Base-by-base conservation (phyloP, 1,140 invertebrate species). In the Kradibia gibbosae region DNA sequence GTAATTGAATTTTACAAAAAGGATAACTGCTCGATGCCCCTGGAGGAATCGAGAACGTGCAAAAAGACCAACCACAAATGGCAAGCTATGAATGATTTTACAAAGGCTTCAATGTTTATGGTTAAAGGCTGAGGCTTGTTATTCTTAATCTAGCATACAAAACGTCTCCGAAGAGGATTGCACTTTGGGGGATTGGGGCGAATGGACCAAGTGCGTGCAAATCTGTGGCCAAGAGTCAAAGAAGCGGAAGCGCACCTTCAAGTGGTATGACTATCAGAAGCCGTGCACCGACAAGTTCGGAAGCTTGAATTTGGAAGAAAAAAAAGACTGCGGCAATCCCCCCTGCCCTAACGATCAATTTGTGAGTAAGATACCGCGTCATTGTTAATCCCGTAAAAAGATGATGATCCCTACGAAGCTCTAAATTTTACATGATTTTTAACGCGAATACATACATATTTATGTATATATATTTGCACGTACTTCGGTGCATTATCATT, bases 141-240 rank as follows among this genome's bases (percentile, higher is more conserved):
- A 1, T 53, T 70, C 73, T 15, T 70, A 77, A n/a, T n/a, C n/a
- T n/a, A n/a, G 80, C 5, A 0, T 3, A 0, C 8, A 55, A 28
- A 22, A 55, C 0, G 17, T 81, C 8, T 60, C 62, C 11, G 2
- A 13, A 4, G 75, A 78, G 3, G 80, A 82, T 50, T 98, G 97
- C 84, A 92, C 93, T 5, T 91, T 96, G 0, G 92, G 92, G 1
- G 88, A 93, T 1, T 98, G 97, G 97, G 93, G 93, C 1, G 85
- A 91, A 11, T 98, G 96, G 96, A 94, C 94, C 10, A 90, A 93
- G 1, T 98, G 97, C 87, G 95, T 94, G 36, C 93, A 94, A 0
- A 94, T 94, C 0, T 98, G 97, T 86, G 96, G 97, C 0, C 92
- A 92, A 25, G 97, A 96, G 0, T 91, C 92, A 1, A 92, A 92